Percentiles rank a stretch among this genome's conserved stretches.
Conservation (phyloP, 1,140 invertebrate genomes). For the Zaprionus gabonicus region DNA sequence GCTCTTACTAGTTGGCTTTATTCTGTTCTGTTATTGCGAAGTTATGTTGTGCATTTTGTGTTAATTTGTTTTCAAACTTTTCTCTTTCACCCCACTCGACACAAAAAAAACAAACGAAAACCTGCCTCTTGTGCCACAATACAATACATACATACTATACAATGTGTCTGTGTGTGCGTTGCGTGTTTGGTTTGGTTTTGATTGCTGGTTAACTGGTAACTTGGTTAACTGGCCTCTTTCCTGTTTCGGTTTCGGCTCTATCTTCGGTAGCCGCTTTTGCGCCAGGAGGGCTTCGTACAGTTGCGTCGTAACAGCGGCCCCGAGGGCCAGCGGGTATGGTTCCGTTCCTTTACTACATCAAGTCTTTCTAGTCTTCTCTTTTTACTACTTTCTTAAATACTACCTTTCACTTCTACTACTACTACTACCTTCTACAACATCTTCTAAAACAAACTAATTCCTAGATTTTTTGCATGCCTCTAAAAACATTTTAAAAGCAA, state of each 20-base stretch:
- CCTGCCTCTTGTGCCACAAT: slow-evolving; percentile 36
- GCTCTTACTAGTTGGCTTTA: neutral
- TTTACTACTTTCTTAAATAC: slow-evolving; percentile 35
- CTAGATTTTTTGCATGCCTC: slow-evolving; percentile 74
- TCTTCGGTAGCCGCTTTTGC: slow-evolving; percentile 78
- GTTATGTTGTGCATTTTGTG: slow-evolving; percentile 65
- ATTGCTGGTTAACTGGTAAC: slow-evolving; percentile 46
- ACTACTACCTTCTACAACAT: slow-evolving; percentile 19
- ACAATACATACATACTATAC: slow-evolving; percentile 39
- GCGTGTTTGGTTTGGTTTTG: slow-evolving; percentile 74
- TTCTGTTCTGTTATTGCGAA: slow-evolving; percentile 22
- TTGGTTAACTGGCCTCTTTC: slow-evolving; percentile 48
- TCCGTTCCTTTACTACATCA: slow-evolving; percentile 65
- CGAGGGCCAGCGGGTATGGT: slow-evolving; percentile 83
- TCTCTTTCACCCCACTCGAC: slow-evolving; percentile 58
- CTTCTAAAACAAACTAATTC: slow-evolving; percentile 28
- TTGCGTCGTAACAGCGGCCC: slow-evolving; percentile 84
- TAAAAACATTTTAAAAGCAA: slow-evolving; percentile 48
- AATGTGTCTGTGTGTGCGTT: slow-evolving; percentile 70
- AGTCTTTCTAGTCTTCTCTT: slow-evolving; percentile 52
- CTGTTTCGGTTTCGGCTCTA: slow-evolving; percentile 55
- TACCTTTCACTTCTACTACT: slow-evolving; percentile 24
- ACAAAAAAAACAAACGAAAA: slow-evolving; percentile 17
- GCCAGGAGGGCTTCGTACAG: slow-evolving; percentile 83
- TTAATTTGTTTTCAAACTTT: slow-evolving; percentile 71